Evolutionary conservation across 2,888 invertebrate species (phyloP), one percentile per base, ranked within the genome.

Genomic region (Drosophila basisetae): DNA sequence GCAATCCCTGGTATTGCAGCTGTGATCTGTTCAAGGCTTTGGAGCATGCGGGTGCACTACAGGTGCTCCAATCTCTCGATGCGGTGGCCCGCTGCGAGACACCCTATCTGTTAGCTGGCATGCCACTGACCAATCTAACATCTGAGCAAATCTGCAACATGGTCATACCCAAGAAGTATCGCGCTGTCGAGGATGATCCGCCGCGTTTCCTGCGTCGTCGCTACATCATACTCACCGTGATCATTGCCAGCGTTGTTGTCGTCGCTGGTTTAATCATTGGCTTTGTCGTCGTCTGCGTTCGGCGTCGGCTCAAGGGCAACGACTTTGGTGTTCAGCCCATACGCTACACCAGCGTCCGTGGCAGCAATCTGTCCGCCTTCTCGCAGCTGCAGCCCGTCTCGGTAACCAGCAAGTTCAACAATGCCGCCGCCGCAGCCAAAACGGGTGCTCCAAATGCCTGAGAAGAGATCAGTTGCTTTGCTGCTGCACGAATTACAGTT

Each of bases 1-100:
- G 94, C n/a, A 96, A 96, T 93, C 94, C 94, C 62, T 95, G 96
- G 94, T 92, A 94, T 49, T 96, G 96, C 90, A 95, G 95, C 89
- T 96, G 96, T 89, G 88, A 84, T 4, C 73, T 93, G 58, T 56
- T 92, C 50, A 83, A 89, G 64, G 91, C 93, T 6, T 77, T 95
- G 13, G 90, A 92, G 68, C 81, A 78, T 35, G 80, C 84, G 18
- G 92, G 91, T 4, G 70, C 80, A 0, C 80, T 85, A 2, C 73
- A 84, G 18, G 70, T 83, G 28, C 83, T 80, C 2, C 76, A 82
- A 55, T 62, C 69, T 0, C 76, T 74, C 35, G 65, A 65, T 6
- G 60, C 68, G 0, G 83, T 85, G 28, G 85, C 90, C 4, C 91
- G 93, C 31, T 93, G 93, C 68, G 84, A 91, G 13, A 89, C 91